phyloP scores from a whole-genome alignment of 2,797 vertebrate genomes.

The Spinus olivaceus region DNA sequence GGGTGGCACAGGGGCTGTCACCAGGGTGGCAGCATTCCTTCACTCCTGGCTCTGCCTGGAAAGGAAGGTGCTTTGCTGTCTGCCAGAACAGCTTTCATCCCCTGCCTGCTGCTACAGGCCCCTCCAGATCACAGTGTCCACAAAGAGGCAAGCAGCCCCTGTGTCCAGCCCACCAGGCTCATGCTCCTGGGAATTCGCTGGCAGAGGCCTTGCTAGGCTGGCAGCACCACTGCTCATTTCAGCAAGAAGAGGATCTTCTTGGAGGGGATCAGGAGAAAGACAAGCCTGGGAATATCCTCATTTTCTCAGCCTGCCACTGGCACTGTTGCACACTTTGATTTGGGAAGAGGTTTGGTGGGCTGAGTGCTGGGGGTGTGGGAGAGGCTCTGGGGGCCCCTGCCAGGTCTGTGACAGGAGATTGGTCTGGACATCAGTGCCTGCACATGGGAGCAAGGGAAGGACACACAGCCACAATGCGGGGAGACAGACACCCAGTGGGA shows the following conservation, averaged over 20 bases:
- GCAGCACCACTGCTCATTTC: background rate
- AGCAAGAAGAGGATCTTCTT: background rate
- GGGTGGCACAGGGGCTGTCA: background rate
- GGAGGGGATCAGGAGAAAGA: background rate
- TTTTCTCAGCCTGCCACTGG: background rate
- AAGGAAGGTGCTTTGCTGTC: background rate
- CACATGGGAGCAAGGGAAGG: background rate
- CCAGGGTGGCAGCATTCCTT: background rate
- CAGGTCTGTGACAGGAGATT: background rate
- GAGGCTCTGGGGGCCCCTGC: background rate
- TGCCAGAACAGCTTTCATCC: background rate
- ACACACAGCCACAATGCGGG: background rate
- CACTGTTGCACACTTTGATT: background rate
- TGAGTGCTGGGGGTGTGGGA: background rate
- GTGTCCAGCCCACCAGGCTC: background rate
- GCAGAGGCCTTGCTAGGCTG: background rate
- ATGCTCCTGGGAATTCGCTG: background rate
- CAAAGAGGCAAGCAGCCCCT: background rate
- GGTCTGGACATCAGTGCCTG: background rate
- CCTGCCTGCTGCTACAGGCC: background rate
- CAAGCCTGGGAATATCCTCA: background rate
- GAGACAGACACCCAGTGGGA: background rate
- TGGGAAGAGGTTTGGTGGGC: background rate
- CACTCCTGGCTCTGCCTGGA: background rate
- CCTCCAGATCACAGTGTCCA: accelerated